Evolutionary conservation across 2,888 invertebrate genomes (phyloP).

Genomic region (Drosophila mayaguana): DNA sequence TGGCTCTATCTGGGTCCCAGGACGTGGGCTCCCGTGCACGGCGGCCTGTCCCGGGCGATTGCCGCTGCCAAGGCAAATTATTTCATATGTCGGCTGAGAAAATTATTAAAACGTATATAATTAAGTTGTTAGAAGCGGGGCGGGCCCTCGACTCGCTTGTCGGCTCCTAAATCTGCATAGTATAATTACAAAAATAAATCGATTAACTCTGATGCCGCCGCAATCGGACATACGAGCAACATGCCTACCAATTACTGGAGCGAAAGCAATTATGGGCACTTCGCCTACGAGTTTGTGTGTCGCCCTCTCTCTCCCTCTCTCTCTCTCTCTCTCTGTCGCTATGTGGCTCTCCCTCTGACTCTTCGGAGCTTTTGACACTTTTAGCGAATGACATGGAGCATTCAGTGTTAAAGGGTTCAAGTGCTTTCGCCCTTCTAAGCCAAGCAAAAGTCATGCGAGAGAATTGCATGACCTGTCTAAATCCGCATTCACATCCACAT

Average conservation of each 20-base stretch:
- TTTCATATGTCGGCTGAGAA: constrained; percentile 71
- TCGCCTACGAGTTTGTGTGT: background rate
- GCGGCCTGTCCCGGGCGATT: constrained; percentile 30
- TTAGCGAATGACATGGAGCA: background rate
- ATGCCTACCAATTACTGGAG: constrained; percentile 63
- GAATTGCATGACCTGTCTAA: constrained; percentile 31
- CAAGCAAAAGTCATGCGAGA: constrained; percentile 43
- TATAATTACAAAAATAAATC: constrained; percentile 74
- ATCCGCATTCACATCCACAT: constrained; percentile 29
- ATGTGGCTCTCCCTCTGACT: background rate
- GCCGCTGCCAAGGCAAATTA: constrained; percentile 66
- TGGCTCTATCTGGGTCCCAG: constrained; percentile 29
- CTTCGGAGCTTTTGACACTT: constrained; percentile 5
- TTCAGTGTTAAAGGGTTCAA: constrained; percentile 9
- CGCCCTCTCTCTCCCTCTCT: background rate
- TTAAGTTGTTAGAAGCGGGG: constrained; percentile 54
- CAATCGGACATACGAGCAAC: constrained; percentile 50
- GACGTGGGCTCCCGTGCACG: constrained; percentile 18
- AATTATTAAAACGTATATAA: constrained; percentile 69
- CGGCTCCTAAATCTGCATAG: constrained; percentile 42
- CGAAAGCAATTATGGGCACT: constrained; percentile 56
- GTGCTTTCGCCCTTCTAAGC: constrained; percentile 15
- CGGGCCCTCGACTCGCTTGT: constrained; percentile 27
- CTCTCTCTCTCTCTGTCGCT: background rate
- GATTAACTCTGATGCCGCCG: constrained; percentile 56